These are phyloP conservation scores for Marmota monax DNA, from an alignment of 2,113 vertebrate species.

Conservation along the genomic window DNA sequence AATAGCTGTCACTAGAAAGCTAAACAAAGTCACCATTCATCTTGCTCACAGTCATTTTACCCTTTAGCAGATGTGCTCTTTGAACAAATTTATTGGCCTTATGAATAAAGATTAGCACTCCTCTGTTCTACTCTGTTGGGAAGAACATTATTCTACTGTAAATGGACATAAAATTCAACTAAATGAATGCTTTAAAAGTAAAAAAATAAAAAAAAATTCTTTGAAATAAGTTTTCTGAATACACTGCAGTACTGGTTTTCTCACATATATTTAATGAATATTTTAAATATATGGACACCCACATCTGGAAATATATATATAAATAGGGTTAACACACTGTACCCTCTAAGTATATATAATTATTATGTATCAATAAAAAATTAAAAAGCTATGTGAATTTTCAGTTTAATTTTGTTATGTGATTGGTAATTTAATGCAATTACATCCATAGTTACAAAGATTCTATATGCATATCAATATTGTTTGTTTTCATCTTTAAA, in stretches of 20 bases:
- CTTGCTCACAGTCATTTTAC: slow-evolving; percentile 73
- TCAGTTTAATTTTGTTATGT: background rate
- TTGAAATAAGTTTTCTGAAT: slow-evolving; percentile 55
- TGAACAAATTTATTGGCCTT: slow-evolving; percentile 80
- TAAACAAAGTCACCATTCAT: slow-evolving; percentile 78
- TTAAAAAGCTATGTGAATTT: background rate
- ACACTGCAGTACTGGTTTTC: background rate
- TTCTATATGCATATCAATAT: too few species aligned
- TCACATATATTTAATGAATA: background rate
- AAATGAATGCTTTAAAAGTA: slow-evolving; percentile 67
- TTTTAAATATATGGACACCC: background rate
- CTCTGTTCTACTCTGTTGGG: slow-evolving; percentile 69
- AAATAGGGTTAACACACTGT: fast-evolving
- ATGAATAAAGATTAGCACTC: slow-evolving; percentile 86
- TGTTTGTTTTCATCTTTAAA: background rate
- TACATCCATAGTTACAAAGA: background rate
- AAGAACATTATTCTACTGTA: slow-evolving; percentile 81
- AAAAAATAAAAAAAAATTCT: slow-evolving; percentile 57
- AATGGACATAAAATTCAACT: slow-evolving; percentile 77
- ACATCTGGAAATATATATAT: background rate
- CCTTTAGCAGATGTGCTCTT: slow-evolving; percentile 79
- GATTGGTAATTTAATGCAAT: background rate
- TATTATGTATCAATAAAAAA: background rate
- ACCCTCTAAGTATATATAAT: background rate
- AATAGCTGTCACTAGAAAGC: slow-evolving; percentile 65